A percentile compares a stretch with the other conserved stretches of the same genome.
Conservation (phyloP, 2,888 invertebrate species). For the Dysmachus trigonus region DNA sequence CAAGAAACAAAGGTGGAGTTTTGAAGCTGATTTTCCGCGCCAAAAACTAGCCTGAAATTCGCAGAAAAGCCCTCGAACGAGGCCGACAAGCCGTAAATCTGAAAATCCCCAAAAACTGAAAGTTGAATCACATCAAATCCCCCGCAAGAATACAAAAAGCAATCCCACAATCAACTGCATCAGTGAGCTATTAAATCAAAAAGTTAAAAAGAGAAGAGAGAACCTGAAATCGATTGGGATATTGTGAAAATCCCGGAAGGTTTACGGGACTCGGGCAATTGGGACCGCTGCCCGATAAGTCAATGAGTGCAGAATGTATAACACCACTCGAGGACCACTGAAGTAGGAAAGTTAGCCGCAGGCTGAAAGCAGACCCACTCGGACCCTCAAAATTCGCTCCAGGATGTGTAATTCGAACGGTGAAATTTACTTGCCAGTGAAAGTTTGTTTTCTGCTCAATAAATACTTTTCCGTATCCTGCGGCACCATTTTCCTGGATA, state of each 20-base stretch:
- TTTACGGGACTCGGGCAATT: neutral
- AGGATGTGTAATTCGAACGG: constrained; percentile 28
- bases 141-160: neutral
- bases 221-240: neutral
- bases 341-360: constrained; percentile 15
- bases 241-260: neutral
- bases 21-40: neutral
- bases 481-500: neutral
- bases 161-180: neutral
- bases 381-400: neutral
- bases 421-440: neutral
- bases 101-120: neutral
- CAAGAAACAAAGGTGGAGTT: neutral
- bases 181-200: neutral
- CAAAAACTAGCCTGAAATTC: neutral
- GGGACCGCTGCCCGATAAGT: constrained; percentile 1
- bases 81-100: neutral
- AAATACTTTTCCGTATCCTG: constrained; percentile 21
- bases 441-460: constrained; percentile 25
- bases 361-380: neutral
- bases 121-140: neutral
- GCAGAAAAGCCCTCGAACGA: neutral
- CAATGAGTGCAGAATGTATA: neutral
- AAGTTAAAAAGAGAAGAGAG: neutral
- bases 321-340: neutral